phyloP scores from a whole-genome alignment of 2,113 vertebrate species.

The Myotis brandtii region DNA sequence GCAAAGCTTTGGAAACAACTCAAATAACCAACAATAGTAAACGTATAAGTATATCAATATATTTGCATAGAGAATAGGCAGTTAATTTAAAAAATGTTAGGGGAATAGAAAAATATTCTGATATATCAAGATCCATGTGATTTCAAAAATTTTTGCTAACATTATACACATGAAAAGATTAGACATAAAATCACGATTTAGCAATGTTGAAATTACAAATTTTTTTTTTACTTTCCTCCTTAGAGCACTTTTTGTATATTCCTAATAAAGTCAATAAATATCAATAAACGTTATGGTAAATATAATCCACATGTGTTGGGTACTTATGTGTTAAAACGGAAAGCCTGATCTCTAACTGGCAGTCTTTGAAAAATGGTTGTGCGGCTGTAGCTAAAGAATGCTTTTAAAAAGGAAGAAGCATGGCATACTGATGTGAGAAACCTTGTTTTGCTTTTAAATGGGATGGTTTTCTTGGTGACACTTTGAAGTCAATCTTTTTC shows the following conservation, averaged over 20 bases:
- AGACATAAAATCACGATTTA: conserved; percentile 15
- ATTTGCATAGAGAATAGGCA: neutral
- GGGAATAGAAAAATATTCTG: neutral
- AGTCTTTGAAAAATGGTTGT: conserved; percentile 12
- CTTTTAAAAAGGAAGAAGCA: neutral
- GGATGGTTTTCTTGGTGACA: conserved; percentile 9
- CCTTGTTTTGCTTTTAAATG: neutral
- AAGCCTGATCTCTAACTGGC: neutral
- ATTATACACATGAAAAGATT: neutral
- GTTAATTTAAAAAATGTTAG: neutral
- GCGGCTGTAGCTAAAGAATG: neutral
- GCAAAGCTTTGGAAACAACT: neutral
- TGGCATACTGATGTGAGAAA: neutral
- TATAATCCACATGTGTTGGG: neutral
- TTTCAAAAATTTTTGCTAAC: neutral
- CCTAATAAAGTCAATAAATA: conserved; percentile 34
- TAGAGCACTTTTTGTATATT: neutral
- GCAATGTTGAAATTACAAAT: neutral
- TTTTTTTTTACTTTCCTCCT: neutral
- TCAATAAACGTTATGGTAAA: neutral
- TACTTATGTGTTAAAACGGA: neutral
- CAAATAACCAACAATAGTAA: neutral
- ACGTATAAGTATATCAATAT: neutral
- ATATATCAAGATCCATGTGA: neutral
- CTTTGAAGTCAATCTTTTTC: neutral